Percentiles rank a stretch among this genome's conserved stretches.
Evolutionary conservation across 2,113 vertebrate species (phyloP).

Genomic region (Eubucco bourcierii): DNA sequence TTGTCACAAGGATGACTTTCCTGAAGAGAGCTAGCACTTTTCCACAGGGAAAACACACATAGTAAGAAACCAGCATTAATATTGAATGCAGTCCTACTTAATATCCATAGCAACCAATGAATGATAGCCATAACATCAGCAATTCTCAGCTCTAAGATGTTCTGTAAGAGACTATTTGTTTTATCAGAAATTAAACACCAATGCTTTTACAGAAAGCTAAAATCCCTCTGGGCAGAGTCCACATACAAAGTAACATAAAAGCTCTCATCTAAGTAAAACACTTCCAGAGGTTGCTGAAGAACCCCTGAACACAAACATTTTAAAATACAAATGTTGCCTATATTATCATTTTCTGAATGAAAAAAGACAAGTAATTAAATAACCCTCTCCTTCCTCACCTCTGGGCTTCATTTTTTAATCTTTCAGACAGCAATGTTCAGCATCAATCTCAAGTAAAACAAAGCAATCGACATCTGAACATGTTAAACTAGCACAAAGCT

Average conservation of each 20-base stretch:
- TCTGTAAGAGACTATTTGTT: conserved; percentile 4
- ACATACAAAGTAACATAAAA: background rate
- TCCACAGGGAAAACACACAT: conserved; percentile 1
- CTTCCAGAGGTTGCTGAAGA: background rate
- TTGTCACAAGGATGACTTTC: background rate
- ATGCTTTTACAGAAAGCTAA: background rate
- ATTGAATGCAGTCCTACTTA: conserved; percentile 34
- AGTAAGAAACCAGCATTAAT: conserved; percentile 31
- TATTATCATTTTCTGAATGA: background rate
- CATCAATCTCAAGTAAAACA: background rate
- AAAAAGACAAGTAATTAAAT: background rate
- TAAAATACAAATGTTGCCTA: background rate
- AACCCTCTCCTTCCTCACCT: background rate
- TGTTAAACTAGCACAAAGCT: background rate
- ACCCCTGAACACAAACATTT: background rate
- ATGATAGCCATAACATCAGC: conserved; percentile 5
- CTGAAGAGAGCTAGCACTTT: background rate
- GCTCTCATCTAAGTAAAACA: background rate
- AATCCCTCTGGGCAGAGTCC: background rate
- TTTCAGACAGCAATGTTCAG: background rate
- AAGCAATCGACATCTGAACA: background rate
- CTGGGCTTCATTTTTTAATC: background rate
- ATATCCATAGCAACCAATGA: conserved; percentile 49
- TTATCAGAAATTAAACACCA: conserved; percentile 19
- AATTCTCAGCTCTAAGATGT: conserved; percentile 6